Evolutionary conservation across 2,113 vertebrate genomes (phyloP).

Genomic region (Lycaon pictus): DNA sequence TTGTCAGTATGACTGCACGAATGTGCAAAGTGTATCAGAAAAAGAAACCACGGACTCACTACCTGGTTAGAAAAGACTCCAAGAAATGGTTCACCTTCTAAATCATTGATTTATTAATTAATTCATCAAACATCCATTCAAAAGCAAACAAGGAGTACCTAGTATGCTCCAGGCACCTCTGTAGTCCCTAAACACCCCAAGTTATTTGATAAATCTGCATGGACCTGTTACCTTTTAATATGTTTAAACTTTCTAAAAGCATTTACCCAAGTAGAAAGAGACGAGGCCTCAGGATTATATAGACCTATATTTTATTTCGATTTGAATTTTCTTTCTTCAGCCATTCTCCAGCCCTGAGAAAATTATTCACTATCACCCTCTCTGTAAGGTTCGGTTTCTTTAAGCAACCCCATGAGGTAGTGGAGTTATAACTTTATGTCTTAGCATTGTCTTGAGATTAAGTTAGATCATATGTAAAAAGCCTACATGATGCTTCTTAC

Average conservation of each 20-base stretch:
- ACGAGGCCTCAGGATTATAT: not conserved
- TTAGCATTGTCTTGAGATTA: not conserved
- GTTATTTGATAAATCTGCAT: not conserved
- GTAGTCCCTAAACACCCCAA: not conserved
- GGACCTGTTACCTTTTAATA: not conserved
- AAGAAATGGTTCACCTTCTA: not conserved
- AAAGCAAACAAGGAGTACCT: not conserved
- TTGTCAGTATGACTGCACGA: not conserved
- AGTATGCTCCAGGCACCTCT: not conserved
- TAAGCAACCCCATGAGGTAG: not conserved
- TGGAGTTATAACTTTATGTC: not conserved
- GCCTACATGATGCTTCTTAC: not conserved
- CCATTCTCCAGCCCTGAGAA: not conserved
- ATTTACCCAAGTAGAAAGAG: not conserved
- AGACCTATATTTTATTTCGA: not conserved
- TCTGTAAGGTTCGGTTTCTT: not conserved
- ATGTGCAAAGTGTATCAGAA: not conserved
- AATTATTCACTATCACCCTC: not conserved
- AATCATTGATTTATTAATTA: not conserved
- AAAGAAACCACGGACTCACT: not conserved
- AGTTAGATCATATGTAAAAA: not conserved
- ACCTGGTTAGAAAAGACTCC: not conserved
- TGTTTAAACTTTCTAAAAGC: conserved; percentile 37
- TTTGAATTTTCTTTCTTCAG: conserved; percentile 11
- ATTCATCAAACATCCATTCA: not conserved